Evolutionary conservation across 2,113 vertebrate species (phyloP).

Genomic region (Phaethornis superciliosus): DNA sequence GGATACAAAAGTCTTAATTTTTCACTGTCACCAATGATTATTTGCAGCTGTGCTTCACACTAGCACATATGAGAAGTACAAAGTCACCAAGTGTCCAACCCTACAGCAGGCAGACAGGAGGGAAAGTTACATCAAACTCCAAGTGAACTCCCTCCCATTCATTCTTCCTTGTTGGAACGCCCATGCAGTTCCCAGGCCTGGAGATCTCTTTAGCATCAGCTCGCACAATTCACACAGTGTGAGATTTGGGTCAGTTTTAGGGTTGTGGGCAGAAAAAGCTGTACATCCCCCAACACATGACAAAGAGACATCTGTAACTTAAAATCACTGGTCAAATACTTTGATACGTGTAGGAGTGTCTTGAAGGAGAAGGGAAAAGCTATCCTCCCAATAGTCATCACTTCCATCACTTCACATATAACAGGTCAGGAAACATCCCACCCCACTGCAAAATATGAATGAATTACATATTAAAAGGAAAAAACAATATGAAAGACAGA

Average conservation of each 20-base stretch:
- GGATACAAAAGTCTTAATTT: neutral
- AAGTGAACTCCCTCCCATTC: constrained; percentile 20
- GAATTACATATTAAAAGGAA: neutral
- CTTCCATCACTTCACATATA: neutral
- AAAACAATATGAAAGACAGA: neutral
- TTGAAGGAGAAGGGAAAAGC: constrained; percentile 22
- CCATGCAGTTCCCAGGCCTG: constrained; percentile 63
- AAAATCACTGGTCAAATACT: constrained; percentile 54
- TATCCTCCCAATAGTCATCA: neutral
- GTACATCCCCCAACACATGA: neutral
- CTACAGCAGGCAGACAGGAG: neutral
- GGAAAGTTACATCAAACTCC: constrained; percentile 30
- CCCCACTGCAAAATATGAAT: constrained; percentile 6
- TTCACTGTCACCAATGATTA: neutral
- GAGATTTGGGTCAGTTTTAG: constrained; percentile 16
- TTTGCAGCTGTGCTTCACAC: constrained; percentile 43
- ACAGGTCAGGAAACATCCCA: neutral
- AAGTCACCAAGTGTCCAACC: constrained; percentile 2
- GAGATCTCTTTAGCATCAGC: neutral
- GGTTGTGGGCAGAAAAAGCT: constrained; percentile 45
- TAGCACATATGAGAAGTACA: neutral
- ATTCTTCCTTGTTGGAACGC: neutral
- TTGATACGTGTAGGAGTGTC: constrained; percentile 29
- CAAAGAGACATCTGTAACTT: constrained; percentile 62
- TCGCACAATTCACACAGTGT: neutral